Evolutionary conservation across 2,888 invertebrate genomes (phyloP), one percentile per base, ranked within the genome.

Genomic region (Lingula anatina): DNA sequence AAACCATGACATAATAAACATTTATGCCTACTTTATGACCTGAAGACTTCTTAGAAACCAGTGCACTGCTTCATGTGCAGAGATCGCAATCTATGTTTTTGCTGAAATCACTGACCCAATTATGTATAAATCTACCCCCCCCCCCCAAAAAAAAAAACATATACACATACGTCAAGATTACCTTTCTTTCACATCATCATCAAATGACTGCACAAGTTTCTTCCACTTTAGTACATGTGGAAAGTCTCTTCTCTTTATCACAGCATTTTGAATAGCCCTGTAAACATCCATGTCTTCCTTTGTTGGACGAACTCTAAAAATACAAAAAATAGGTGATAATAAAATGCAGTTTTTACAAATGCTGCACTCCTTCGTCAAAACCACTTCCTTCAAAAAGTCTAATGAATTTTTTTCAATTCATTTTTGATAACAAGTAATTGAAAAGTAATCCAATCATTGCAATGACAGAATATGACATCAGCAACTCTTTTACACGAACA

Each of bases 271-370:
- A 50, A 92, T 68, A 27, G 90, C 90, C 61, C 87, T 86, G 64
- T 83, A 84, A 46, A 90, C 89, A 56, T 88, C 84, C 46, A 85
- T 79, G 76, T 93, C 92, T 59, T 86, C 82, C 71, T 89, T 90
- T 0, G 86, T 84, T 1, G 90, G 89, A 61, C 81, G 81, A 64
- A 83, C 82, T 1, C 90, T 90, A 49, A 36, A 55, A 59, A 39
- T 49, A 25, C 28, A 37, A 27, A 25, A 27, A 1, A 37, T 5
- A 9, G 20, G 2, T 5, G 3, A 7, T 36, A 15, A 24, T 25
- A 31, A 24, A 48, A 2, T 24, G 41, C 31, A 47, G 25, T 4
- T 41, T 27, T 27, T 3, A 12, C 4, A 15, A 41, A 12, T 9
- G 12, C 7, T 39, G 9, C 7, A n/a, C n/a, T n/a, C n/a, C n/a